Evolutionary conservation across 2,113 vertebrate genomes (phyloP).

Genomic region (Sinocyclocheilus anshuiensis): DNA sequence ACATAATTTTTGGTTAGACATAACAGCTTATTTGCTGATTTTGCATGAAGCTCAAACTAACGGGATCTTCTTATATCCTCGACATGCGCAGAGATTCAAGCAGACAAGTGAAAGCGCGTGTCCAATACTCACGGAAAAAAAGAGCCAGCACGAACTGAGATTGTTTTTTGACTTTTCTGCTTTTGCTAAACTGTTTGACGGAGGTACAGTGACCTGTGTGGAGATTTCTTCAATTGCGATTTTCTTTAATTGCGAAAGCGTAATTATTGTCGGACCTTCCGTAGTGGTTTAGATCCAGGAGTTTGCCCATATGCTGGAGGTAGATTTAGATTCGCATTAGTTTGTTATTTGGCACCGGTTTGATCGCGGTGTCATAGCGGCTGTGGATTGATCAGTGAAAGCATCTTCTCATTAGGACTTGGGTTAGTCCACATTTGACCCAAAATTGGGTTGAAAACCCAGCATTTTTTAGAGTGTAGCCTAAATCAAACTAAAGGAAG

Average conservation of each 20-base stretch:
- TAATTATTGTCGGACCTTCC: not conserved
- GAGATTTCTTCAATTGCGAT: conserved; percentile 41
- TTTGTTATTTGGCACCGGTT: conserved; percentile 3
- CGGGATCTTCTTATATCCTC: conserved; percentile 17
- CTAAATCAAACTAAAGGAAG: not conserved
- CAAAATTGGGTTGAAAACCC: too few species aligned
- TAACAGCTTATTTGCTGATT: not conserved
- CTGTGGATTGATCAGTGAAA: conserved; percentile 21
- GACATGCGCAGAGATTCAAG: not conserved
- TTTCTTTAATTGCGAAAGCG: not conserved
- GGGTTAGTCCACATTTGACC: too few species aligned
- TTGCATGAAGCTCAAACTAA: conserved; percentile 9
- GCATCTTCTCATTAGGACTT: too few species aligned
- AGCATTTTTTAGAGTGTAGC: too few species aligned
- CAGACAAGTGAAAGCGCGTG: conserved; percentile 28
- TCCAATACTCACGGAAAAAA: conserved; percentile 12
- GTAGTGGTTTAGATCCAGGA: not conserved
- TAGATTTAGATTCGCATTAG: not conserved
- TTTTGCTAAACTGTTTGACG: conserved; percentile 36
- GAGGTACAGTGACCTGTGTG: conserved; percentile 62
- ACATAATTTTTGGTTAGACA: not conserved
- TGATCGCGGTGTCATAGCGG: not conserved
- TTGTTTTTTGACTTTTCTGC: conserved; percentile 33
- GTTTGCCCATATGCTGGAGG: not conserved
- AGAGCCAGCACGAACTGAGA: conserved; percentile 41